phyloP scores from a whole-genome alignment of 2,797 vertebrate species.

The Lagocephalus sceleratus region DNA sequence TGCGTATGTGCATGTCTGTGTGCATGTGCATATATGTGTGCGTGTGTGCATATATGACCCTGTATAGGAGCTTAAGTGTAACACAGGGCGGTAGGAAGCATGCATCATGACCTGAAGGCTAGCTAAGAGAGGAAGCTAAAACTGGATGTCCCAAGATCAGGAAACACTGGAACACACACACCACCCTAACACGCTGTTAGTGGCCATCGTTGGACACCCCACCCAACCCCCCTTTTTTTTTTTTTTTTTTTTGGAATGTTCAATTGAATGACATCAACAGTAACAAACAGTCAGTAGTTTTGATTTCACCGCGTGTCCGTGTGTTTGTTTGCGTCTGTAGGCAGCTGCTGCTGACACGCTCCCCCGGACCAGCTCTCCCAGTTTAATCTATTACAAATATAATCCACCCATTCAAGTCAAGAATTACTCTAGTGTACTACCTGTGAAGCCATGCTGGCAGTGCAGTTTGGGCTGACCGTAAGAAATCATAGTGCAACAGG shows the following conservation, averaged over 20 bases:
- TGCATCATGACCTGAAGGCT: constrained; percentile 77
- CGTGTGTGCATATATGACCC: constrained; percentile 70
- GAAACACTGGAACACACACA: constrained; percentile 66
- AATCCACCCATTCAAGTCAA: constrained; percentile 50
- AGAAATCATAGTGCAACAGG: constrained; percentile 65
- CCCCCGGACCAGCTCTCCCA: constrained; percentile 29
- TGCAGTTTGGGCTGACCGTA: constrained; percentile 55
- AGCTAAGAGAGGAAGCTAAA: constrained; percentile 72
- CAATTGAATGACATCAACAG: constrained; percentile 71
- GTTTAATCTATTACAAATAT: constrained; percentile 49
- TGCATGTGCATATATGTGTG: constrained; percentile 20
- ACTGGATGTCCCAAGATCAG: constrained; percentile 49
- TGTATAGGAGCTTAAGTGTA: constrained; percentile 65
- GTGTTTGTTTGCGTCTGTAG: constrained; percentile 56
- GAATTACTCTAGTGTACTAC: constrained; percentile 53
- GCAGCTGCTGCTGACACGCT: constrained; percentile 29
- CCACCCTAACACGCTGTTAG: constrained; percentile 60
- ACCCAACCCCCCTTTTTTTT: neutral
- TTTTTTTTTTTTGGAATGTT: constrained; percentile 68
- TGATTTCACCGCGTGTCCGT: constrained; percentile 17
- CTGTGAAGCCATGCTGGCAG: constrained; percentile 64
- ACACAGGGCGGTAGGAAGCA: constrained; percentile 76
- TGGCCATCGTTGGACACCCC: constrained; percentile 50
- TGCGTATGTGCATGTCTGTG: constrained; percentile 45
- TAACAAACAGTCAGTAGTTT: constrained; percentile 57